Evolutionary conservation across 2,113 vertebrate species (phyloP), one percentile per base, ranked within the genome.

Genomic region (Athene noctua): DNA sequence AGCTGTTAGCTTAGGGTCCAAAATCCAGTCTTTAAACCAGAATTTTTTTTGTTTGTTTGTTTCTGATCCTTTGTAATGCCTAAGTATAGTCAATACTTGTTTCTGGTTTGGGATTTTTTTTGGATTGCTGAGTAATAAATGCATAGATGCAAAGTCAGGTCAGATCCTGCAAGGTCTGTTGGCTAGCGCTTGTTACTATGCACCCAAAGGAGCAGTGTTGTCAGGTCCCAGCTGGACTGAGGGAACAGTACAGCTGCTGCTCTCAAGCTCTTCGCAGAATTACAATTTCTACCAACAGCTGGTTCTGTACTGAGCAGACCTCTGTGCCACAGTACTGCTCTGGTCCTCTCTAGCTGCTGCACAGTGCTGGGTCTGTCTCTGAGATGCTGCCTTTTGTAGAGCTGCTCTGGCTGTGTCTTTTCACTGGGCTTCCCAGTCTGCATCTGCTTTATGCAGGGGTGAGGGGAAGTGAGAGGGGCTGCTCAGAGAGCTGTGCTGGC

Each of bases 291-390:
- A 36, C 61, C 55, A 32, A 6, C 49, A 68, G 49, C 73, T 52
- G 49, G 29, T 47, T 85, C 57, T 49, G 46, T 15, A 10, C 57
- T 14, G 73, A 22, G 44, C 44, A 51, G 57, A 32, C 21, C 29
- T 59, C 34, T 23, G 40, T 38, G 80, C 62, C 0, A 1, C 9
- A 13, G 36, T 38, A 34, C 58, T 0, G 4, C 72, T 38, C n/a
- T 38, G 23, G 16, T n/a, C 42, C 20, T 46, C 77, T 81, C 38
- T 44, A 27, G 70, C 75, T 70, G 70, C 36, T 40, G 52, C 58
- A 26, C 32, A 10, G 58, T 23, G 40, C 61, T 46, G 36, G 8
- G 21, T 62, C 36, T 88, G 59, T 27, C 79, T n/a, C 2, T 0
- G 49, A 8, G 32, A 47, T 32, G 13, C 42, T 86, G 70, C 51